Conservation (phyloP, 2,113 vertebrate species). For the Philantomba maxwellii region DNA sequence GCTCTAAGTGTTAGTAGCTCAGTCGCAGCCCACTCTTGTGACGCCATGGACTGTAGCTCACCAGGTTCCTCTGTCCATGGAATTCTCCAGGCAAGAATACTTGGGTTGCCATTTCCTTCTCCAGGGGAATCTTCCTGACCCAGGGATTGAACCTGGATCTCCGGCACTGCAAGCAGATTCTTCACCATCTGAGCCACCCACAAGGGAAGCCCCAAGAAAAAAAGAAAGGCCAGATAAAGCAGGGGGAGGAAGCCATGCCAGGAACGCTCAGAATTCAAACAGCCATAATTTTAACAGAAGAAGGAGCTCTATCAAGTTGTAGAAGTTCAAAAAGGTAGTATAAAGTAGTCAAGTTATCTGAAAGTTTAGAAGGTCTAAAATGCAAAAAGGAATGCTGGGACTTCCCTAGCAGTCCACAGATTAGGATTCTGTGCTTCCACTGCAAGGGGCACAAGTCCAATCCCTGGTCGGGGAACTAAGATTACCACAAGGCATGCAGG, state of each 20-base stretch:
- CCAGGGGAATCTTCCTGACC: neutral
- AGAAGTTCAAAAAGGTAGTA: neutral
- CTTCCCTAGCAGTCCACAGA: neutral
- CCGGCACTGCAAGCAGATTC: neutral
- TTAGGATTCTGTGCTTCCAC: neutral
- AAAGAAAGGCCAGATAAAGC: neutral
- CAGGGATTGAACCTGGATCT: neutral
- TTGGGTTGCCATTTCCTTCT: neutral
- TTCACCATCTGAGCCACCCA: neutral
- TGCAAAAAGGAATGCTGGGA: neutral
- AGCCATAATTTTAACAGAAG: neutral
- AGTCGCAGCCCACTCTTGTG: neutral
- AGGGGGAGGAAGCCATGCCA: neutral
- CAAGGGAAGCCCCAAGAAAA: neutral
- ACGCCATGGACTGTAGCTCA: neutral
- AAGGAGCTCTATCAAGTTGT: neutral
- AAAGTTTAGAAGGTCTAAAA: neutral
- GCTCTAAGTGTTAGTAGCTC: neutral
- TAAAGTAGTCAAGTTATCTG: too few species aligned
- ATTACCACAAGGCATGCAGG: neutral
- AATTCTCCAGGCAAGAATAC: neutral
- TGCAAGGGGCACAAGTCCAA: neutral
- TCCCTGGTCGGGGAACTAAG: neutral
- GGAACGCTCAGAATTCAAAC: neutral
- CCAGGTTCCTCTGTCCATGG: neutral